Conservation (phyloP, 2,113 vertebrate genomes). For the Athene cunicularia region DNA sequence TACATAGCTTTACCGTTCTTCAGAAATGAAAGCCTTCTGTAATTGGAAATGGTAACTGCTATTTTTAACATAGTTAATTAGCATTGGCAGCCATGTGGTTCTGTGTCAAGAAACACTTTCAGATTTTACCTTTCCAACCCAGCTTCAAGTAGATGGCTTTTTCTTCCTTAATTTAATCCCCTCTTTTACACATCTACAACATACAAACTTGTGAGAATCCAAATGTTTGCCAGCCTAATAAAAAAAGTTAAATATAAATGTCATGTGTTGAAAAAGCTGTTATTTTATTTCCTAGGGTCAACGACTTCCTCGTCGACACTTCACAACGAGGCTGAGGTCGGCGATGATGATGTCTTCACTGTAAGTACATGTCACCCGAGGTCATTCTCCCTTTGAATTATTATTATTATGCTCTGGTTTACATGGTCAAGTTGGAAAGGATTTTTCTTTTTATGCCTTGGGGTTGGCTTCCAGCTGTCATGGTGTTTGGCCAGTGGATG, state of each 20-base stretch:
- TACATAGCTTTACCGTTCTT: not conserved
- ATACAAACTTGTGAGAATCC: not conserved
- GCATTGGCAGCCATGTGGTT: not conserved
- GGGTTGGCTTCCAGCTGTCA: not conserved
- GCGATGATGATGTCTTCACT: conserved; percentile 97
- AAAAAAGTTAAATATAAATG: not conserved
- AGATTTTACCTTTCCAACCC: not conserved
- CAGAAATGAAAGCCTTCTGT: not conserved
- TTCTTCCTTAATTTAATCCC: not conserved
- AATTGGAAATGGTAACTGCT: not conserved
- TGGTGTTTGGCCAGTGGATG: not conserved
- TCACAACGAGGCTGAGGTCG: conserved; percentile 95
- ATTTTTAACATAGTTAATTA: conserved; percentile 13
- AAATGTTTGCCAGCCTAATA: not conserved
- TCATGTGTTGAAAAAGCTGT: not conserved
- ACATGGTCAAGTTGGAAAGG: not conserved
- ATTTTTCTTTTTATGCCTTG: not conserved
- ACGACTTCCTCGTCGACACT: conserved; percentile 97
- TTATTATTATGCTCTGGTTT: not conserved
- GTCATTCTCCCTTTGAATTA: not conserved
- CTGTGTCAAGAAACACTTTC: not conserved
- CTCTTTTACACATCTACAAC: fast-evolving
- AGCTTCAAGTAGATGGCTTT: not conserved
- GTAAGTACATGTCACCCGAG: conserved; percentile 74
- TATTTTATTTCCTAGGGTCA: conserved; percentile 81